phyloP scores from a whole-genome alignment of 37 sponge, comb jelly and placozoan genomes.

The Aplysina aerophoba region DNA sequence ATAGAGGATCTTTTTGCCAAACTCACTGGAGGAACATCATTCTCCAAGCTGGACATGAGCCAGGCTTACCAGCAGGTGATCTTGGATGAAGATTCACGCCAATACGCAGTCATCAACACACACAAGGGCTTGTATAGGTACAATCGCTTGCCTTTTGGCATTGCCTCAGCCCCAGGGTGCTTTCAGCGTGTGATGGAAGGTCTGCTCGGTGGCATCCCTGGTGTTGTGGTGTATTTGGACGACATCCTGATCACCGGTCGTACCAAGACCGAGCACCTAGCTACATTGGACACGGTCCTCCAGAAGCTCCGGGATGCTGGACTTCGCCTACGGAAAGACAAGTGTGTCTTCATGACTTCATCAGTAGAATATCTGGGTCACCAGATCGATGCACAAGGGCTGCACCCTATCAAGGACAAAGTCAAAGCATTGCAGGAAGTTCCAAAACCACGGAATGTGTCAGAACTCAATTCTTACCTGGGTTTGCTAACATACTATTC shows the following conservation, averaged over 20 bases:
- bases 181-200: conserved; percentile 59
- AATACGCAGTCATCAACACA: conserved; percentile 27
- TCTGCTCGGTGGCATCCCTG: conserved; percentile 34
- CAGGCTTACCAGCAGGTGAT: conserved; percentile 36
- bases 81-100: conserved; percentile 5
- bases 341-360: conserved; percentile 32
- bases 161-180: conserved; percentile 35
- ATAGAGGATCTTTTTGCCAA: conserved; percentile 27
- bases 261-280: conserved; percentile 10
- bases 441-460: neutral
- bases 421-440: conserved; percentile 15
- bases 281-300: conserved; percentile 8
- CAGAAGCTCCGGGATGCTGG: neutral
- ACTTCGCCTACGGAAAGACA: neutral
- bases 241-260: conserved; percentile 43
- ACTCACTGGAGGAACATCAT: conserved; percentile 34
- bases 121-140: conserved; percentile 29
- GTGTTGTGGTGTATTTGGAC: conserved; percentile 39
- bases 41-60: conserved; percentile 37
- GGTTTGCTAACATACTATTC: conserved; percentile 6
- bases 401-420: conserved; percentile 42
- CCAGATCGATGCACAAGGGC: conserved; percentile 39
- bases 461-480: conserved; percentile 3
- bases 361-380: conserved; percentile 38
- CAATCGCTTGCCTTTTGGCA: conserved; percentile 43